A percentile compares a stretch with the other conserved stretches of the same genome.
Evolutionary conservation across 1,140 invertebrate genomes (phyloP).

Genomic region (Bombus vancouverensis): DNA sequence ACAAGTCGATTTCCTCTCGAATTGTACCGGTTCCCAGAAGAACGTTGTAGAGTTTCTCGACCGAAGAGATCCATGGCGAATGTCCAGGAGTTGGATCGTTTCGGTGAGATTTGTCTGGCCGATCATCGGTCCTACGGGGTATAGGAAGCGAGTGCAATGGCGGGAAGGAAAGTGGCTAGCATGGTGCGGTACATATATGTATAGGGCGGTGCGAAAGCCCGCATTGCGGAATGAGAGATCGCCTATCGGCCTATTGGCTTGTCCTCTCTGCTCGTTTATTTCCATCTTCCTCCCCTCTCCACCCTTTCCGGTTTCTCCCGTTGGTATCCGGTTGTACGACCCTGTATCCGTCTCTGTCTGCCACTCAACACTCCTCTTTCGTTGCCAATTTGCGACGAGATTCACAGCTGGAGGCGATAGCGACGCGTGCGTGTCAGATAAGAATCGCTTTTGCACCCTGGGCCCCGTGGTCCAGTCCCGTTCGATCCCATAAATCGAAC

Average conservation of each 20-base stretch:
- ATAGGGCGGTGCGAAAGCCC: conserved; percentile 61
- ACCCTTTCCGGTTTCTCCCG: not conserved
- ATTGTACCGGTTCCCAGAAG: not conserved
- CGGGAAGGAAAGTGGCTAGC: conserved; percentile 52
- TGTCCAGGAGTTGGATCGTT: not conserved
- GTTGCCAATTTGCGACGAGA: conserved; percentile 60
- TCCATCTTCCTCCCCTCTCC: conserved; percentile 8
- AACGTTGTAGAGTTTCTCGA: not conserved
- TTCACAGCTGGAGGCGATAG: conserved; percentile 50
- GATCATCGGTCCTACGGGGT: conserved; percentile 18
- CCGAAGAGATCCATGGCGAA: not conserved
- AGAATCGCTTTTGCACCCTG: conserved; percentile 22
- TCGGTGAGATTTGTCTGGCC: conserved; percentile 11
- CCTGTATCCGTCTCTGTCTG: conserved; percentile 14
- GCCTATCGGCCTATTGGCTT: conserved; percentile 63
- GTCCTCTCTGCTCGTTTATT: conserved; percentile 38
- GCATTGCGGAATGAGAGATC: conserved; percentile 70
- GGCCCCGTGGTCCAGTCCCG: not conserved
- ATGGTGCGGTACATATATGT: conserved; percentile 38
- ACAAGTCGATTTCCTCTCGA: not conserved
- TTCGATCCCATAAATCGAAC: conserved; percentile 43
- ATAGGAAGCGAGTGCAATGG: not conserved
- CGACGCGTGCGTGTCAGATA: conserved; percentile 34
- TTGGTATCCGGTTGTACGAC: not conserved
- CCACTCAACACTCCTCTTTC: conserved; percentile 7